Evolutionary conservation across 1,140 invertebrate genomes (phyloP), one percentile per base, ranked within the genome.

Genomic region (Globodera ellingtonae): DNA sequence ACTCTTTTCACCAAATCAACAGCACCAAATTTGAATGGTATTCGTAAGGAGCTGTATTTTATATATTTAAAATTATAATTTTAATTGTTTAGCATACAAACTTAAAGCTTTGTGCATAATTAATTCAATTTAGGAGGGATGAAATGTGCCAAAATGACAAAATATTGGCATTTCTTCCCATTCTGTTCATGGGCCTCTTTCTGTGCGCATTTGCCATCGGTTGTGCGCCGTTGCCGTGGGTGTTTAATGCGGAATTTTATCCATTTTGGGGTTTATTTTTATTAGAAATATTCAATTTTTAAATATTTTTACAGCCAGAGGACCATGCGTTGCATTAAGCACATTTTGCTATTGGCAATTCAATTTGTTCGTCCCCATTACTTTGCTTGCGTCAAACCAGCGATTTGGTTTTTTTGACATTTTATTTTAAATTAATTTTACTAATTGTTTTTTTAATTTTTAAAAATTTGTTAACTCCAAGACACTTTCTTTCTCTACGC

Each of bases 171-270:
- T 72, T 81, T 10, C 62, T 85, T 2, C 86, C 86, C 4, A 85
- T 88, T 56, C 50, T 89, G 13, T 50, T 88, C 47, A 88, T 88
- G 87, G 83, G 86, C 67, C 15, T 89, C 47, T 88, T 88, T 72
- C 77, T 88, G 4, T 79, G 80, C 59, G 77, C 71, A 21, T 88
- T 88, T 79, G 77, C 86, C 47, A 75, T 76, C 15, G 86, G 86
- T 85, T 92, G 92, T 91, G 92, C 92, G 13, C 92, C 92, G 24
- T 92, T 93, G 91, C 92, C 92, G 62, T 93, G 92, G 92, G 92
- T 92, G 5, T 91, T 93, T 13, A 93, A 92, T 85, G 92, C 92
- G 21, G 92, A 93, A 87, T 92, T 93, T 69, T 93, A 92, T 86
- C 92, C 92, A 10, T 85, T 92, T 46, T 93, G 92, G 92, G 92